Conservation (phyloP, 1,140 invertebrate genomes). For the Conopomorpha cramerella region DNA sequence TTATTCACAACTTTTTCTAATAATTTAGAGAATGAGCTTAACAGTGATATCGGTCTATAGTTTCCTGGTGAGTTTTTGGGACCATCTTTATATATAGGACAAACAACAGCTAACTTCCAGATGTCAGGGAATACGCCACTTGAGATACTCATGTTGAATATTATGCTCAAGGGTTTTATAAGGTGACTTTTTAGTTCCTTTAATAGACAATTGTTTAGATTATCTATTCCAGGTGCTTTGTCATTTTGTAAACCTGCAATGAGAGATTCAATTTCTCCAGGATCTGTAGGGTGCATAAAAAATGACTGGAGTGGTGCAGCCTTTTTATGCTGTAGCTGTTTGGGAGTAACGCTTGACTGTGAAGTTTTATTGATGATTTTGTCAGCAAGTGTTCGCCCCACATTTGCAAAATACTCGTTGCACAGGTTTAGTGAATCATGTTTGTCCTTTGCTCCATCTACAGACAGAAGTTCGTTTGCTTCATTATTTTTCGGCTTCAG, state of each 20-base stretch:
- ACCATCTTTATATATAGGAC: not conserved
- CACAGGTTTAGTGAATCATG: not conserved
- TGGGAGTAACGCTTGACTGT: not conserved
- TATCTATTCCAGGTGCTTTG: not conserved
- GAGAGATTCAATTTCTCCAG: not conserved
- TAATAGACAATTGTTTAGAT: not conserved
- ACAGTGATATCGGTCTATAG: not conserved
- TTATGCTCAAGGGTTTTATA: not conserved
- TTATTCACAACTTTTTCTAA: not conserved
- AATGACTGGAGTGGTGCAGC: not conserved
- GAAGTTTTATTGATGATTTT: not conserved
- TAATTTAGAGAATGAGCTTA: not conserved
- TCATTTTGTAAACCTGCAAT: not conserved
- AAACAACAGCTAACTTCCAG: not conserved
- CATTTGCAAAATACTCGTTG: not conserved
- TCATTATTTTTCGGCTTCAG: constrained; percentile 1
- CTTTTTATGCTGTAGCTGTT: not conserved
- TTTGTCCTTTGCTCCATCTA: not conserved
- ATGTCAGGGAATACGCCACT: not conserved
- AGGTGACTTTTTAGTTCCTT: not conserved
- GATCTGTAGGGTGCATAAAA: not conserved
- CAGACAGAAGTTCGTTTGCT: not conserved
- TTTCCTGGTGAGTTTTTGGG: not conserved
- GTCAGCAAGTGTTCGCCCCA: not conserved
- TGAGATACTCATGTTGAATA: not conserved